phyloP scores from a whole-genome alignment of 2,113 vertebrate genomes.

The Mionectes macconnelli region DNA sequence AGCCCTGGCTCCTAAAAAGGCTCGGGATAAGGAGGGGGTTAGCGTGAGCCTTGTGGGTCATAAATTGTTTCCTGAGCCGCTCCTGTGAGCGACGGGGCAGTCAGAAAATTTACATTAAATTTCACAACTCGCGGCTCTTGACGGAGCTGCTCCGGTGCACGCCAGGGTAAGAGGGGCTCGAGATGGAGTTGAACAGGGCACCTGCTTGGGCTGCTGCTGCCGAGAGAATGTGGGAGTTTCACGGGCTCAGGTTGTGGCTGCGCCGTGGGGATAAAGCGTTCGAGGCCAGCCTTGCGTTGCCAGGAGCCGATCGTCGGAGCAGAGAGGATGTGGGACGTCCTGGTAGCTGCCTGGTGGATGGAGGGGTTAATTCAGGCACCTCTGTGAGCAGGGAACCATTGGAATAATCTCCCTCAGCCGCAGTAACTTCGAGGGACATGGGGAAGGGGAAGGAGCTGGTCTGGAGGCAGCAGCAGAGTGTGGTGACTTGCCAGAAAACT shows the following conservation, averaged over 20 bases:
- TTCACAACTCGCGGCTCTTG: background rate
- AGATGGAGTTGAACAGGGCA: background rate
- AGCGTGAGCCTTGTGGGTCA: background rate
- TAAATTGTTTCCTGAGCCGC: background rate
- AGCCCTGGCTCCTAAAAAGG: background rate
- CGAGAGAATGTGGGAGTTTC: accelerated
- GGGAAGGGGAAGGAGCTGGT: background rate
- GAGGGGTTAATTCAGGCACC: background rate
- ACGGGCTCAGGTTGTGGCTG: background rate
- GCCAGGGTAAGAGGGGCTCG: background rate
- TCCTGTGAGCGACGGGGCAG: background rate
- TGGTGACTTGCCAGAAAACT: background rate
- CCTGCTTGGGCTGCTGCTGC: background rate
- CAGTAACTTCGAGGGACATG: accelerated
- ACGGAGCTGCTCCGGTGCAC: background rate
- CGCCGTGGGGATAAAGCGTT: background rate
- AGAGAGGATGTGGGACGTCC: background rate
- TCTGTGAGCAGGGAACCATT: background rate
- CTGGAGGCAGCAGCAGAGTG: background rate
- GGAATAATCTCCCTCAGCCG: background rate
- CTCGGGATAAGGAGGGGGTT: background rate
- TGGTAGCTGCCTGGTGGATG: background rate
- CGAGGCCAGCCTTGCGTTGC: background rate
- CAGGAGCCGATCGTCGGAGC: background rate
- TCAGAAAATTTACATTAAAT: background rate